Base-by-base conservation (phyloP, 2,113 vertebrate species). In the Chlorodrepanis virens region DNA sequence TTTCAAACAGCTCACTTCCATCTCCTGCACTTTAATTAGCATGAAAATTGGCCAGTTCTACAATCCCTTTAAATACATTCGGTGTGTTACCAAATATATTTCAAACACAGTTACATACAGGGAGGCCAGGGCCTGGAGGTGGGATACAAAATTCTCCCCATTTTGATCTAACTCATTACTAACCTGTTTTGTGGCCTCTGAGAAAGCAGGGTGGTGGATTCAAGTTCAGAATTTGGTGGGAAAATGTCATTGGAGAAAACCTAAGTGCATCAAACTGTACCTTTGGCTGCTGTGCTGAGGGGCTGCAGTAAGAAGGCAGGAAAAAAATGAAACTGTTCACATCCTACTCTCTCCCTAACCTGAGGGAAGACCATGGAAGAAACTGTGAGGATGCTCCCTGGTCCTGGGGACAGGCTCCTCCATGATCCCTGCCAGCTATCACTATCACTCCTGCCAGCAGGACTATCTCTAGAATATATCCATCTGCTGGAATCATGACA, bases 1-100 rank as follows among this genome's bases (percentile, higher is more conserved):
- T 96, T 97, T 96, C 94, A 95, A 94, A 96, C 85, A 96, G 92
- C 93, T 95, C 93, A 86, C 87, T 96, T 95, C 93, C 94, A 95
- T 96, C 91, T 77, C 91, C 93, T 88, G 92, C 89, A 94, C 93
- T 97, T 94, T 96, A 97, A 96, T 97, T 97, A 96, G 92, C 84
- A 91, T 93, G 91, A 96, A 97, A 97, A 96, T 95, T 93, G 94
- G 84, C 94, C 91, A 96, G 92, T 96, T 96, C 92, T 74, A 90
- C 96, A 96, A 92, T 94, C 91, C 90, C 87, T 95, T 96, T 96
- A 96, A 95, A 95, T 93, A 88, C 70, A 52, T 86, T 92, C 8
- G 40, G 54, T 95, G 80, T 79, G 84, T 94, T 97, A 96, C 92
- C 84, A 85, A 93, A 88, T 93, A 81, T 90, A 94, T 97, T 96